Conservation (phyloP, 2,888 invertebrate genomes). For the Acrocera orbiculus region DNA sequence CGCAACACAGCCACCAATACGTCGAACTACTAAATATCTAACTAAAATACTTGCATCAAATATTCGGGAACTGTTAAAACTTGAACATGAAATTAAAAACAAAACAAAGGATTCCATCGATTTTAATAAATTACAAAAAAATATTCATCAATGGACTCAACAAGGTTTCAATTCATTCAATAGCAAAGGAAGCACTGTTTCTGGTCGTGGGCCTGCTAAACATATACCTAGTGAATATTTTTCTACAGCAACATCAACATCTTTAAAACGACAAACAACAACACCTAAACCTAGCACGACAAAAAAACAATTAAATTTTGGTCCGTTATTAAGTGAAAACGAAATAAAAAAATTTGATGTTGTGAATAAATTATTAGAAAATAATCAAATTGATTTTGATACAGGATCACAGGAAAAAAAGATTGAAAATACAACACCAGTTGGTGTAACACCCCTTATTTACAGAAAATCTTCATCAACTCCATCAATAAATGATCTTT, state of each 20-base stretch:
- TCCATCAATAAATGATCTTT: slow-evolving; percentile 25
- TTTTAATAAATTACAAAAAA: slow-evolving; percentile 56
- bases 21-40: slow-evolving; percentile 24
- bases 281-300: slow-evolving; percentile 11
- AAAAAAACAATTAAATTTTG: slow-evolving; percentile 4
- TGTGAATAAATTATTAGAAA: slow-evolving; percentile 5
- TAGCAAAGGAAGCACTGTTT: slow-evolving; percentile 36
- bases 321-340: slow-evolving; percentile 1
- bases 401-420: not conserved
- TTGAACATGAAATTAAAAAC: slow-evolving; percentile 25
- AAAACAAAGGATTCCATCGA: slow-evolving; percentile 36
- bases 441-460: slow-evolving; percentile 10
- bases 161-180: slow-evolving; percentile 45
- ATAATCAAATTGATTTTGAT: slow-evolving; percentile 10
- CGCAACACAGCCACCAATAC: slow-evolving; percentile 21
- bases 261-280: slow-evolving; percentile 1
- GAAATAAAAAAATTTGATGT: slow-evolving; percentile 9
- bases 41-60: slow-evolving; percentile 33
- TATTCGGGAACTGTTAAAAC: slow-evolving; percentile 34
- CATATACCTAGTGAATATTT: slow-evolving; percentile 62
- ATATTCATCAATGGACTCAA: slow-evolving; percentile 72
- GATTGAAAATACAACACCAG: slow-evolving; percentile 2
- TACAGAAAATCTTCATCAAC: slow-evolving; percentile 15
- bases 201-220: slow-evolving; percentile 46
- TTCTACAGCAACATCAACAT: slow-evolving; percentile 39